phyloP scores from a whole-genome alignment of 2,797 vertebrate genomes.

The Todus mexicanus region DNA sequence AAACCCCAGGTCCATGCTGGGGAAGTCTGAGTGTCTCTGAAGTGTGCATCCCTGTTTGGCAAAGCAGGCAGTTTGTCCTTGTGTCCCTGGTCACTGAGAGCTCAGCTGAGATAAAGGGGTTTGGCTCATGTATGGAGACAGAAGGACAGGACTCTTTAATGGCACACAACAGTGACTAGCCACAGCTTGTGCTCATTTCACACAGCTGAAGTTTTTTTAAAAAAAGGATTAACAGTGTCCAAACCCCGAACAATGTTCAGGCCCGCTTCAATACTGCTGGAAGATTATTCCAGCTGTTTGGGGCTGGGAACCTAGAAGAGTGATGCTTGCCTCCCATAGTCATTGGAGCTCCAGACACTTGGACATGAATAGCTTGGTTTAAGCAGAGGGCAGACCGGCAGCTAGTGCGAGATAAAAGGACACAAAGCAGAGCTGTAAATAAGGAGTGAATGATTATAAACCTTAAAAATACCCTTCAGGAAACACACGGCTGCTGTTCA shows the following conservation, averaged over 20 bases:
- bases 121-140: not conserved
- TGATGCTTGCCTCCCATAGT: not conserved
- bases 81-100: rapidly evolving
- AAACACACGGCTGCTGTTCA: not conserved
- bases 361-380: not conserved
- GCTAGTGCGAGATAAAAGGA: not conserved
- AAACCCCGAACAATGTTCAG: not conserved
- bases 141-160: not conserved
- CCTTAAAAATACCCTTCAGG: slow-evolving; percentile 1
- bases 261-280: not conserved
- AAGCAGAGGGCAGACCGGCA: slow-evolving; percentile 12
- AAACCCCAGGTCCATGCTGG: not conserved
- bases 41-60: not conserved
- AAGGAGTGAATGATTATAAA: not conserved
- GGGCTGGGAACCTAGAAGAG: not conserved
- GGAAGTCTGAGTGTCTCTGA: not conserved
- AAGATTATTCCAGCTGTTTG: slow-evolving; percentile 62
- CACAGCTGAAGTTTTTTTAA: not conserved
- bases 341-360: not conserved
- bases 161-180: not conserved
- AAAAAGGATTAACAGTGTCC: slow-evolving; percentile 32
- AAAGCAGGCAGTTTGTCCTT: not conserved
- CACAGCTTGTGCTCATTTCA: not conserved
- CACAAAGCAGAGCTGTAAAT: not conserved
- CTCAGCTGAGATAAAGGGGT: not conserved